A percentile compares a stretch with the other conserved stretches of the same genome.
phyloP scores from a whole-genome alignment of 2,797 vertebrate species.

The Pagetopsis macropterus region DNA sequence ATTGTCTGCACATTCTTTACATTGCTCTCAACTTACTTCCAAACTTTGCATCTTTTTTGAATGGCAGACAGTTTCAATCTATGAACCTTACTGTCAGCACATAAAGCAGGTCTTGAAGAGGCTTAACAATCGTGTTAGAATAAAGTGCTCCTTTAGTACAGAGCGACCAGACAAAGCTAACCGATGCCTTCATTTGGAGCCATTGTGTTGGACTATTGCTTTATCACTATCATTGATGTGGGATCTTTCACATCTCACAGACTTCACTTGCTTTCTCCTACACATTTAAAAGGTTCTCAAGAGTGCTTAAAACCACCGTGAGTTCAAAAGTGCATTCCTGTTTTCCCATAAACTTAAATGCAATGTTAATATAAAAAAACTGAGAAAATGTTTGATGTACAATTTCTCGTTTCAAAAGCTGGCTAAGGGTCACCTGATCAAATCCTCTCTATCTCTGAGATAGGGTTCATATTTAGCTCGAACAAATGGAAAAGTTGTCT shows the following conservation, averaged over 20 bases:
- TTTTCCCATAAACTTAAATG: constrained; percentile 2
- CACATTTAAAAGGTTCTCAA: constrained; percentile 55
- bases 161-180: constrained; percentile 59
- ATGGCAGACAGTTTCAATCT: constrained; percentile 29
- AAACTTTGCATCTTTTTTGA: constrained; percentile 20
- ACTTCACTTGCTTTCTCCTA: constrained; percentile 57
- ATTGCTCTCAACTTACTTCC: not conserved
- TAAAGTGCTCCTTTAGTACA: constrained; percentile 47
- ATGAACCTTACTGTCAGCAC: not conserved
- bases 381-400: constrained; percentile 16
- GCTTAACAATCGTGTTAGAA: constrained; percentile 39
- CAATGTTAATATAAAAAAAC: constrained; percentile 29
- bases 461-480: not conserved
- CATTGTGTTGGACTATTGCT: constrained; percentile 71
- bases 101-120: constrained; percentile 10
- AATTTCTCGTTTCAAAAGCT: not conserved
- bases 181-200: constrained; percentile 55
- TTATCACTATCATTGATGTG: constrained; percentile 62
- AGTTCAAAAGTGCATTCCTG: constrained; percentile 36
- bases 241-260: constrained; percentile 60
- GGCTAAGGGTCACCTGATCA: not conserved
- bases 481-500: not conserved
- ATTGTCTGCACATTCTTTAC: not conserved
- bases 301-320: constrained; percentile 45
- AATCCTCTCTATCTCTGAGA: not conserved